phyloP scores from a whole-genome alignment of 2,797 vertebrate species.

The Phrynocephalus guinanensis region DNA sequence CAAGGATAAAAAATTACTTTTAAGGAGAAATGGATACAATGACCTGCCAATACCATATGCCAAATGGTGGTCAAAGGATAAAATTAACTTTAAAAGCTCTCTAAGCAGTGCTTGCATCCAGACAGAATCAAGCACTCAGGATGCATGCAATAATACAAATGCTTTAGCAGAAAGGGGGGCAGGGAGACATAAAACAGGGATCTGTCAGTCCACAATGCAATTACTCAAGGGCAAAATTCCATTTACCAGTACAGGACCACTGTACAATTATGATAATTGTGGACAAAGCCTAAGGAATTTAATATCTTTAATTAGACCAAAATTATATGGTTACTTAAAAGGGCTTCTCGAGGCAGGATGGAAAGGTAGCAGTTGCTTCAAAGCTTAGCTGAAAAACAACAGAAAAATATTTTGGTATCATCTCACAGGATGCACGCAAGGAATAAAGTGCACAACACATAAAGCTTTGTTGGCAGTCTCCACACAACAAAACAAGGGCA shows the following conservation, averaged over 20 bases:
- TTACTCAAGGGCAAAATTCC: constrained; percentile 18
- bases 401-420: neutral
- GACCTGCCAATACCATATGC: neutral
- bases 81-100: neutral
- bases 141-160: neutral
- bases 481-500: neutral
- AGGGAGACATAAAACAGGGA: neutral
- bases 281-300: neutral
- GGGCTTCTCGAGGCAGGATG: neutral
- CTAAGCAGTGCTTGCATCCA: neutral
- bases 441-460: neutral
- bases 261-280: constrained; percentile 22
- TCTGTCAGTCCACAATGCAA: neutral
- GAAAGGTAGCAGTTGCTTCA: neutral
- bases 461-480: too few relatives aligned
- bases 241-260: neutral
- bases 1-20: neutral
- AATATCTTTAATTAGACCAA: constrained; percentile 28
- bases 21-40: neutral
- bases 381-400: neutral
- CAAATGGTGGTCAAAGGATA: neutral
- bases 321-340: constrained; percentile 9
- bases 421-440: neutral
- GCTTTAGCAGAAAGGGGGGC: neutral
- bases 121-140: neutral